Evolutionary conservation across 1,140 invertebrate species (phyloP).

Genomic region (Pseudomyrmex cubaensis): DNA sequence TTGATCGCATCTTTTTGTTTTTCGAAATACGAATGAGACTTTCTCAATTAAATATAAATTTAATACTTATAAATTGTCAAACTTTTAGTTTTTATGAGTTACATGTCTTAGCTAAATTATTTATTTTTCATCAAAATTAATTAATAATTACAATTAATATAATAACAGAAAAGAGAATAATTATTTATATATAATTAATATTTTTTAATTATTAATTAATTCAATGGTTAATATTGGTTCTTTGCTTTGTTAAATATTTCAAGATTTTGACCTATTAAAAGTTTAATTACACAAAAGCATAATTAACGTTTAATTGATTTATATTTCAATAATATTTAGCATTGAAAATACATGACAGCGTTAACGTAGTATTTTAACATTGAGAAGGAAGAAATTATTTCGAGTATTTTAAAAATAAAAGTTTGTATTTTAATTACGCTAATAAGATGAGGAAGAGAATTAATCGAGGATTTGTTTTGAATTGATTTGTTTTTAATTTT

Average conservation of each 20-base stretch:
- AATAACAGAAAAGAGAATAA: no score
- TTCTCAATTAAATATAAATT: not conserved
- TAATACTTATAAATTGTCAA: not conserved
- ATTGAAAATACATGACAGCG: not conserved
- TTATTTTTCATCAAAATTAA: not conserved
- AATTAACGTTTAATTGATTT: constrained; percentile 31
- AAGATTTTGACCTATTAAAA: no score
- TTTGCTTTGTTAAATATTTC: no score
- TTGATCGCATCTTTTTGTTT: not conserved
- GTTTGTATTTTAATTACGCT: not conserved
- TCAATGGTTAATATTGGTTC: constrained; percentile 13
- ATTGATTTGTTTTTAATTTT: no score
- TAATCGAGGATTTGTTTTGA: not conserved
- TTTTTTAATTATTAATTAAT: constrained; percentile 36
- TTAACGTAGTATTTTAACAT: not conserved
- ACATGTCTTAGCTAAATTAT: not conserved
- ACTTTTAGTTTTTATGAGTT: not conserved
- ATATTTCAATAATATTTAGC: not conserved
- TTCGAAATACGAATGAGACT: not conserved
- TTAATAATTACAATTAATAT: no score
- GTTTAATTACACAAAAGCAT: constrained; percentile 25
- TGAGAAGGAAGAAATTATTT: not conserved
- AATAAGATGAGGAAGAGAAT: not conserved
- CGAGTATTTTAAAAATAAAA: not conserved
- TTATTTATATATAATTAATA: no score